Conservation (phyloP, 2,888 invertebrate species). For the Leucophenga maculata region DNA sequence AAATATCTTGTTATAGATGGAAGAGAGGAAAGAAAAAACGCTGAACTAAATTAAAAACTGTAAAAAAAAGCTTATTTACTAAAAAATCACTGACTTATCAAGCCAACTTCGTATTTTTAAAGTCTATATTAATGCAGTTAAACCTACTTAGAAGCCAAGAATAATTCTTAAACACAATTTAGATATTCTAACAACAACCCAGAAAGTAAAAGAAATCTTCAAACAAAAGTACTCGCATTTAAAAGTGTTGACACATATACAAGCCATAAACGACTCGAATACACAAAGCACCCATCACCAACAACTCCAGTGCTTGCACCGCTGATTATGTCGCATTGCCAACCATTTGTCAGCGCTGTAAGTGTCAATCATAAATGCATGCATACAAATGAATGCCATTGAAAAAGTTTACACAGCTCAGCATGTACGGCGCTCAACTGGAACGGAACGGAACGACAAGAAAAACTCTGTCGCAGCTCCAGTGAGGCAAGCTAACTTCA, state of each 20-base stretch:
- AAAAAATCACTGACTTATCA: too few species aligned
- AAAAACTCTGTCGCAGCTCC: neutral
- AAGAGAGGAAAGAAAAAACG: too few species aligned
- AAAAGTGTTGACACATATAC: slow-evolving; percentile 20
- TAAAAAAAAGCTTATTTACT: too few species aligned
- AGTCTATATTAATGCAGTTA: too few species aligned
- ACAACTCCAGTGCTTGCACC: neutral
- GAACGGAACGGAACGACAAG: slow-evolving; percentile 38
- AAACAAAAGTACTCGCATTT: neutral
- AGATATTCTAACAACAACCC: too few species aligned
- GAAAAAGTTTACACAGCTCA: slow-evolving; percentile 50
- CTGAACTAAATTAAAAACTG: too few species aligned
- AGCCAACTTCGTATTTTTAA: too few species aligned
- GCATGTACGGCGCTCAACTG: slow-evolving; percentile 58
- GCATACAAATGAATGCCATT: slow-evolving; percentile 23
- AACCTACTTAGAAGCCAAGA: too few species aligned
- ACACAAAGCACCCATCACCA: too few species aligned
- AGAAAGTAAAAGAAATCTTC: too few species aligned
- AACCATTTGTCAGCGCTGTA: slow-evolving; percentile 9
- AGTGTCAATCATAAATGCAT: slow-evolving; percentile 19
- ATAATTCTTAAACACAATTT: too few species aligned
- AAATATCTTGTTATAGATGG: too few species aligned
- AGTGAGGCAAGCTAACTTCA: neutral
- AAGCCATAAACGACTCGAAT: neutral
- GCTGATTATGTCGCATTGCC: slow-evolving; percentile 18